Evolutionary conservation across 2,888 invertebrate genomes (phyloP), one percentile per base, ranked within the genome.

Genomic region (Drosophila anomalipes): DNA sequence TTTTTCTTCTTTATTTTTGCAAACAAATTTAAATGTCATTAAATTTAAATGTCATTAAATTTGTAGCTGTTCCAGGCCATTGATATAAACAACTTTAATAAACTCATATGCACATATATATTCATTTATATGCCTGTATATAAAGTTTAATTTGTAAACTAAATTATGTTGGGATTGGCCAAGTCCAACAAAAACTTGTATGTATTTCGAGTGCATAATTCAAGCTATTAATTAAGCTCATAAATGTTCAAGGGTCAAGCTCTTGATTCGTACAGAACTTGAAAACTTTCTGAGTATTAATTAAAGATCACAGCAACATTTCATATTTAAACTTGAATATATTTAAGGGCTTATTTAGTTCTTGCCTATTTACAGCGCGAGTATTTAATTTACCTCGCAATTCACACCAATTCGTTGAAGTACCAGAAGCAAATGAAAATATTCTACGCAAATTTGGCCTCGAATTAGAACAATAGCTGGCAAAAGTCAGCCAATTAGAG

Each of bases 11-110:
- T 16, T 56, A 69, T 89, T 64, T 41, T 57, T 67, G 79, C 70
- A 74, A 69, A 66, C 60, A 53, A 86, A 86, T 90, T 90, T 90
- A 86, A 89, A 86, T 86, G 81, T 77, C 82, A 77, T 90, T 81
- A 86, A 81, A 80, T 71, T 89, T 73, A 90, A 89, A 86, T 86
- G 81, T 78, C 82, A 78, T 90, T 81, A 86, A 81, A 80, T 71
- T 86, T 73, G 70, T 68, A 70, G 68, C 58, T 58, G 65, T 51
- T 59, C 22, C 26, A 12, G 52, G 41, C 22, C 47, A 47, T 47
- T 26, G 47, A 28, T 4, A 49, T 57, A 77, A 67, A 56, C 60
- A 79, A 72, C 77, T 72, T 73, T 67, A 74, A 67, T 72, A 51
- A 47, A 59, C 74, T 65, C 74, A 70, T 66, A 66, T 53, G 62